Percentiles rank a stretch among this genome's conserved stretches.
phyloP scores from a whole-genome alignment of 2,797 vertebrate genomes.

The Varecia variegata region DNA sequence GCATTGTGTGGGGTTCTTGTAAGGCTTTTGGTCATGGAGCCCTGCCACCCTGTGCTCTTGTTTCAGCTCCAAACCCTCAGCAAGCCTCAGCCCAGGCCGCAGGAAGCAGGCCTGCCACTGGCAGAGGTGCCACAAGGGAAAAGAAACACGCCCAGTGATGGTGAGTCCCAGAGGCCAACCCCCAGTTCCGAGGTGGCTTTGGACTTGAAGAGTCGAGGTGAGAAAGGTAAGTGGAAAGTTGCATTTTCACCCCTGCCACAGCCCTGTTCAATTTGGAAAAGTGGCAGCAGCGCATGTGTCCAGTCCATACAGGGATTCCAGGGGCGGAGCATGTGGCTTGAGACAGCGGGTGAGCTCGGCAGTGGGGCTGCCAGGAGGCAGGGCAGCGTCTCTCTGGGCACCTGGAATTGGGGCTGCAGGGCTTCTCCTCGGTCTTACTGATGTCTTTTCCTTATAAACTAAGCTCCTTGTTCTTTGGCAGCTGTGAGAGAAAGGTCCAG shows the following conservation, averaged over 20 bases:
- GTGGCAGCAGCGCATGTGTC: background rate
- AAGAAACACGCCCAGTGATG: background rate
- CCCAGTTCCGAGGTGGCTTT: slow-evolving; percentile 14
- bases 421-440: background rate
- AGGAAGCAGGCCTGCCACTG: slow-evolving; percentile 40
- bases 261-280: background rate
- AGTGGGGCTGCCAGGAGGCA: background rate
- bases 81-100: slow-evolving; percentile 27
- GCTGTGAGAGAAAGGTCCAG: background rate
- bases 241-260: background rate
- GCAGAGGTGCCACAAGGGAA: background rate
- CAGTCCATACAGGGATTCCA: rapidly evolving
- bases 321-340: background rate
- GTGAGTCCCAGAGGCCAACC: slow-evolving; percentile 28
- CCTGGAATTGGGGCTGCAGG: too few species aligned
- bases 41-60: background rate
- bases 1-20: rapidly evolving
- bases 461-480: background rate
- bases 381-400: background rate
- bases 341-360: rapidly evolving
- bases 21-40: background rate
- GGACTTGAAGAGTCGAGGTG: slow-evolving; percentile 43
- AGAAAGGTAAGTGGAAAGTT: slow-evolving; percentile 70
- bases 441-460: background rate
- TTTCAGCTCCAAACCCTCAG: slow-evolving; percentile 32